These are phyloP conservation scores for Callorhinus ursinus DNA, from an alignment of 2,113 vertebrate species.

Conservation along the genomic window DNA sequence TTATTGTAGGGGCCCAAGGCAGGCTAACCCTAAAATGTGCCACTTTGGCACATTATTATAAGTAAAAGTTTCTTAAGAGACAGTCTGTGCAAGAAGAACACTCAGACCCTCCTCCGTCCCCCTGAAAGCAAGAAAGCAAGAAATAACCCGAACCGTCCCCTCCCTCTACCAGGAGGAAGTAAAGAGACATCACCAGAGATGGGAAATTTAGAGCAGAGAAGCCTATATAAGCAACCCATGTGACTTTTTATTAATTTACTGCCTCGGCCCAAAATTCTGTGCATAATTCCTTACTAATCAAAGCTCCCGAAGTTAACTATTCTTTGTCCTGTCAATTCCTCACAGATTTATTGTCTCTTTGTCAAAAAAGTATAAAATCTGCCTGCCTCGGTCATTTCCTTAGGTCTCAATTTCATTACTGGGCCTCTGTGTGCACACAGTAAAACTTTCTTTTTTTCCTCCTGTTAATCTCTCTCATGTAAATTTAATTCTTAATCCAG, in stretches of 20 bases:
- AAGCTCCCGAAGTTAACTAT: neutral
- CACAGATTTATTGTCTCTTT: neutral
- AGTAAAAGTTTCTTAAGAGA: neutral
- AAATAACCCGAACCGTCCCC: neutral
- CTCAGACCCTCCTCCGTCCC: neutral
- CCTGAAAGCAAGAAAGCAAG: neutral
- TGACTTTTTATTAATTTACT: neutral
- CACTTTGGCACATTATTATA: neutral
- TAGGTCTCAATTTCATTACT: neutral
- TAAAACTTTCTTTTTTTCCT: neutral
- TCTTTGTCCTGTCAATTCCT: neutral
- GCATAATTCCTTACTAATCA: neutral
- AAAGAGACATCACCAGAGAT: neutral
- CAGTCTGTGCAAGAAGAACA: neutral
- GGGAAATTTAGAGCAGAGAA: neutral
- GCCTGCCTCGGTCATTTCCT: neutral
- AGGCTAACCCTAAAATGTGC: neutral
- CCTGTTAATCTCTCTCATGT: neutral
- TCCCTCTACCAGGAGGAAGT: neutral
- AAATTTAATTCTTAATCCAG: neutral
- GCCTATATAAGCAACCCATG: neutral
- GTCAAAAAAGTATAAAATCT: neutral
- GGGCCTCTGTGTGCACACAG: neutral
- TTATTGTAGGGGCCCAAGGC: neutral
- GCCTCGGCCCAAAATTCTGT: neutral